A percentile compares a stretch with the other conserved stretches of the same genome.
phyloP scores from a whole-genome alignment of 2,888 invertebrate species.

The Urechis unicinctus region DNA sequence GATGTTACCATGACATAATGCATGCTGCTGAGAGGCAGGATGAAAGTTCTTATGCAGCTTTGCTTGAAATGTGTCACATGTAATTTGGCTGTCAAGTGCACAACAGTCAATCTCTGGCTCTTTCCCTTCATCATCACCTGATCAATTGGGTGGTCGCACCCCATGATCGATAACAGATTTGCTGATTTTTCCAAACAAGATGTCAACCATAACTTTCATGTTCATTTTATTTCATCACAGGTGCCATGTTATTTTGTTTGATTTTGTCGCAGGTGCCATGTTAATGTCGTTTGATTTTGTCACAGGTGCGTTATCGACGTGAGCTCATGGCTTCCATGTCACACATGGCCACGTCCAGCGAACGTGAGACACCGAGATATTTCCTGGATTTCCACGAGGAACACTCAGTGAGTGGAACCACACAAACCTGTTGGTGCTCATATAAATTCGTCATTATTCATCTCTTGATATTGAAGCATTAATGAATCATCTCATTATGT shows the following conservation, averaged over 20 bases:
- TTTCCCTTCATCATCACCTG: no score
- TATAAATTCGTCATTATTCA: background rate
- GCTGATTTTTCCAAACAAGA: no score
- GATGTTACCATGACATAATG: no score
- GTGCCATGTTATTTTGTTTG: background rate
- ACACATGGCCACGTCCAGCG: constrained; percentile 48
- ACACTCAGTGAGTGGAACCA: constrained; percentile 34
- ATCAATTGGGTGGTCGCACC: no score
- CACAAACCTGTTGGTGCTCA: background rate
- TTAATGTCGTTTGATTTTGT: constrained; percentile 28
- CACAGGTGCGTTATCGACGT: constrained; percentile 6
- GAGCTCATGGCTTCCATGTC: constrained; percentile 50
- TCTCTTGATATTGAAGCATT: no score
- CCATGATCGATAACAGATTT: no score
- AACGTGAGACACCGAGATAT: constrained; percentile 51
- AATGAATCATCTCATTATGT: no score
- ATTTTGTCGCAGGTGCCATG: constrained; percentile 5
- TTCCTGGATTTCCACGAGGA: constrained; percentile 55
- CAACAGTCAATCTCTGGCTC: no score
- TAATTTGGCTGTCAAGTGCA: no score
- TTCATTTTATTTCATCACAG: background rate
- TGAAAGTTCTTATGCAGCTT: no score
- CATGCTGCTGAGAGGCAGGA: no score
- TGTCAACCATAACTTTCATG: background rate
- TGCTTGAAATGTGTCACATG: no score